Evolutionary conservation across 2,797 vertebrate species (phyloP).

Genomic region (Pseudochirops corinnae): DNA sequence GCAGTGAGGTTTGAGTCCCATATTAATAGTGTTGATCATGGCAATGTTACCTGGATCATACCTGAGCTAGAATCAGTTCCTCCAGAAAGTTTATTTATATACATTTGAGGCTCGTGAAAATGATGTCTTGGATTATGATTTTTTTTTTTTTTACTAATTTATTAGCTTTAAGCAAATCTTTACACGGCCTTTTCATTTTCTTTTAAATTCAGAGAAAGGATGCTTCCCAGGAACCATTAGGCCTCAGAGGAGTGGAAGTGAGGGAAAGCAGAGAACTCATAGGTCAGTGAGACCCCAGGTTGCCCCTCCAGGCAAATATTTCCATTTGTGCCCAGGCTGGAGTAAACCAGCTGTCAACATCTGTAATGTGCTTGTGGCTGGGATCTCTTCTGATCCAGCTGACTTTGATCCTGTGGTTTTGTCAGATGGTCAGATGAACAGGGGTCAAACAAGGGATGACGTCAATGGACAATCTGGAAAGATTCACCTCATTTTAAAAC

Average conservation of each 20-base stretch:
- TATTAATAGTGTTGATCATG: not conserved
- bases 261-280: not conserved
- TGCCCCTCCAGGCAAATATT: not conserved
- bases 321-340: not conserved
- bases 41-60: not conserved
- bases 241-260: not conserved
- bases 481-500: not conserved
- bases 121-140: conserved; percentile 76
- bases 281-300: not conserved
- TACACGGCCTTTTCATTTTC: conserved; percentile 65
- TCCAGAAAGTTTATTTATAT: conserved; percentile 64
- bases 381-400: not conserved
- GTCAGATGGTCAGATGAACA: not conserved
- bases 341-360: not conserved
- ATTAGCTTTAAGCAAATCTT: conserved; percentile 59
- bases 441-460: not conserved
- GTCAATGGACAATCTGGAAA: not conserved
- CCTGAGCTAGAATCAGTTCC: conserved; percentile 60
- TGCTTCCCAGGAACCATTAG: not conserved
- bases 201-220: not conserved
- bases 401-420: not conserved
- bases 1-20: not conserved
- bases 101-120: conserved; percentile 46
- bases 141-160: conserved; percentile 5
- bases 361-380: not conserved